These are phyloP conservation scores for Protophormia terraenovae DNA, from an alignment of 2,888 invertebrate genomes.

Conservation along the genomic window DNA sequence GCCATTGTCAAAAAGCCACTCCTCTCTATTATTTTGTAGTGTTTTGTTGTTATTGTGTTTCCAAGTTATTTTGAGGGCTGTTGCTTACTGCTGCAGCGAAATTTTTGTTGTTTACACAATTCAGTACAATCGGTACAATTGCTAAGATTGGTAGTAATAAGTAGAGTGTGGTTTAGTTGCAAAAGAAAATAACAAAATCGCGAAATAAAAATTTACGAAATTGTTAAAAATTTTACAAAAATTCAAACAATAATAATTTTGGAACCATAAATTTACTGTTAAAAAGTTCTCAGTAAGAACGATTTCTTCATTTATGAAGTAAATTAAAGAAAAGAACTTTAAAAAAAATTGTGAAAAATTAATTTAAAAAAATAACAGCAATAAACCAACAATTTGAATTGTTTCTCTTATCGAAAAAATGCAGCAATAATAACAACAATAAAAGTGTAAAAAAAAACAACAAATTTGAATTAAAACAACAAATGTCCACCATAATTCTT, in stretches of 20 bases:
- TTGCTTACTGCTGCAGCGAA: constrained; percentile 46
- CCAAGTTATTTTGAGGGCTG: constrained; percentile 61
- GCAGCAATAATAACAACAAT: not conserved
- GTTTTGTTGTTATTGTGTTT: constrained; percentile 50
- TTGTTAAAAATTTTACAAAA: not conserved
- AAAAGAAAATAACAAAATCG: not conserved
- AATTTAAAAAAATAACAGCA: not conserved
- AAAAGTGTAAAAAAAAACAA: not conserved
- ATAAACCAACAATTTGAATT: not conserved
- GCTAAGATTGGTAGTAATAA: constrained; percentile 79
- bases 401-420: not conserved
- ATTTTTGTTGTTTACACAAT: constrained; percentile 62
- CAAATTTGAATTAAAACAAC: constrained; percentile 25
- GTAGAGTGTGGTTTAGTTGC: constrained; percentile 3
- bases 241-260: not conserved
- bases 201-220: constrained; percentile 16
- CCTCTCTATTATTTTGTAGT: constrained; percentile 71
- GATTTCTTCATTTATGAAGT: too few species aligned
- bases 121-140: constrained; percentile 81
- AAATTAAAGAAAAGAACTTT: too few species aligned
- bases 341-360: not conserved
- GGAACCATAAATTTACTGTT: too few species aligned
- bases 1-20: constrained; percentile 74
- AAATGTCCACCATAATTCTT: constrained; percentile 60
- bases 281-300: too few species aligned